Conservation (phyloP, 2,113 vertebrate genomes). For the Cettia cetti region DNA sequence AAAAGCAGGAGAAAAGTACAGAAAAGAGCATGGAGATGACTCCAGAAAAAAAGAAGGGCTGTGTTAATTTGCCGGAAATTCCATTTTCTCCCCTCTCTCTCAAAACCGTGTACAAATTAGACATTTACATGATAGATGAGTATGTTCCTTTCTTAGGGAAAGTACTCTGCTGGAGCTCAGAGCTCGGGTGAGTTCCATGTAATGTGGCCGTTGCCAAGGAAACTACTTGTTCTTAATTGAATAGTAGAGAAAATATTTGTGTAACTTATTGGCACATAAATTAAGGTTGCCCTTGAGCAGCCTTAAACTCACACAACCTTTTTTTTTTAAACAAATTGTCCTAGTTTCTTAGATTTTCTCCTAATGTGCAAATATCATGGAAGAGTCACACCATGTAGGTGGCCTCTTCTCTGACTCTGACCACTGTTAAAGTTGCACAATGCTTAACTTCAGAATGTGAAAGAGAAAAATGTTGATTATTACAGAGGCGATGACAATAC, state of each 20-base stretch:
- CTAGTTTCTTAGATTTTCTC: slow-evolving; percentile 66
- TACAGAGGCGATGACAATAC: background rate
- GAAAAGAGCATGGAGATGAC: background rate
- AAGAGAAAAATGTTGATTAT: background rate
- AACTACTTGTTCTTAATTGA: slow-evolving; percentile 71
- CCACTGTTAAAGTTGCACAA: background rate
- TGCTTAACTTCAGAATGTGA: background rate
- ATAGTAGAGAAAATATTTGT: slow-evolving; percentile 73
- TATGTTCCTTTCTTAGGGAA: slow-evolving; percentile 60
- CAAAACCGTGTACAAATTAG: slow-evolving; percentile 61
- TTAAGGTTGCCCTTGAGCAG: slow-evolving; percentile 64
- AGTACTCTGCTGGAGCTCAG: slow-evolving; percentile 43
- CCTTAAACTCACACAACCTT: slow-evolving; percentile 54
- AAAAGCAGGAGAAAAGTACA: background rate
- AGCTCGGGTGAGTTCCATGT: slow-evolving; percentile 49
- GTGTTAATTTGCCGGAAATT: slow-evolving; percentile 44
- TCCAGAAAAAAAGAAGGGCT: background rate
- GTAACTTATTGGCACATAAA: slow-evolving; percentile 73
- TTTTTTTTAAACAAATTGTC: slow-evolving; percentile 58
- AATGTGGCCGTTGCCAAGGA: slow-evolving; percentile 60
- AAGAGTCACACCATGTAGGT: background rate
- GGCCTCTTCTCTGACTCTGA: background rate
- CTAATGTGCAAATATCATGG: slow-evolving; percentile 6
- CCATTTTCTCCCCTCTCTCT: slow-evolving; percentile 45
- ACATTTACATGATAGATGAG: slow-evolving; percentile 66